A percentile compares a stretch with the other conserved stretches of the same genome.
Evolutionary conservation across 64 coral and sea anemone genomes (phyloP).

Genomic region (Dendrophyllia cribrosa): DNA sequence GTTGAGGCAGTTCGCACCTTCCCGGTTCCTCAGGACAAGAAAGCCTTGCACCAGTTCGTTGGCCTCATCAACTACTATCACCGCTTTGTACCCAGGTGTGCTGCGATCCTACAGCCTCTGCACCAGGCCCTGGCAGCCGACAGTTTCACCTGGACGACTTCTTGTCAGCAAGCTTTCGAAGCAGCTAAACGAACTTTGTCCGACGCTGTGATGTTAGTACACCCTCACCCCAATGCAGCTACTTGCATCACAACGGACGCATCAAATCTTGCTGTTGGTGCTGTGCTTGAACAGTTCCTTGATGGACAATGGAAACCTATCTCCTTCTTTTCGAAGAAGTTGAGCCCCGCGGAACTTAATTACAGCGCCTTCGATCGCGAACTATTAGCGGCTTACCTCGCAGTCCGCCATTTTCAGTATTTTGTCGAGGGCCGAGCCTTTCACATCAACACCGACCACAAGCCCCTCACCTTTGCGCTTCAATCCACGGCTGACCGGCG

Average conservation of each 20-base stretch:
- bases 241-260: slow-evolving; percentile 47
- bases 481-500: slow-evolving; percentile 47
- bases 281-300: slow-evolving; percentile 59
- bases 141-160: neutral
- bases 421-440: slow-evolving; percentile 47
- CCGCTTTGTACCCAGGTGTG: too few species aligned
- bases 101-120: slow-evolving; percentile 17
- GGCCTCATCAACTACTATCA: too few species aligned
- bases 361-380: slow-evolving; percentile 64
- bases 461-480: slow-evolving; percentile 47
- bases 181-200: slow-evolving; percentile 36
- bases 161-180: slow-evolving; percentile 28
- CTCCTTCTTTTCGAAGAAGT: slow-evolving; percentile 59
- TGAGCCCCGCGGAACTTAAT: slow-evolving; percentile 30
- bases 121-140: slow-evolving; percentile 14
- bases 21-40: too few species aligned
- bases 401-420: slow-evolving; percentile 57
- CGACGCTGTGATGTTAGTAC: slow-evolving; percentile 38
- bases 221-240: slow-evolving; percentile 21
- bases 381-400: slow-evolving; percentile 47
- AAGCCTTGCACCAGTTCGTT: too few species aligned
- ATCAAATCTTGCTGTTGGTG: slow-evolving; percentile 26
- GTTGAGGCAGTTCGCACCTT: too few species aligned
- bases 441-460: slow-evolving; percentile 53
- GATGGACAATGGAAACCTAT: slow-evolving; percentile 53